phyloP scores from a whole-genome alignment of 2,113 vertebrate genomes.

The Corvus moneduloides region DNA sequence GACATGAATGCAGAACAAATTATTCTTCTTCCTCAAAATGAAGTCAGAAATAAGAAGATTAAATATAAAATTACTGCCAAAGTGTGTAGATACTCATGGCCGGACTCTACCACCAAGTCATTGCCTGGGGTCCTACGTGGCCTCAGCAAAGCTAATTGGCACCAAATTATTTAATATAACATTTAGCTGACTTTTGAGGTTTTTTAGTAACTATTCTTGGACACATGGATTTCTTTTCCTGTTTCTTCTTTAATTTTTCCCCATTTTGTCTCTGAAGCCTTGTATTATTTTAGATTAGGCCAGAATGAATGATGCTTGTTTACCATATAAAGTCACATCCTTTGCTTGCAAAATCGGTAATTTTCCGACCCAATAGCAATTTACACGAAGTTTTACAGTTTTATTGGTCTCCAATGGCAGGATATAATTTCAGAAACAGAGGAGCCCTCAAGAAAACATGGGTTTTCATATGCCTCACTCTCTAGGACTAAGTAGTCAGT shows the following conservation, averaged over 20 bases:
- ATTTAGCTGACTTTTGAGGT: not conserved
- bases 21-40: not conserved
- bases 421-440: constrained; percentile 49
- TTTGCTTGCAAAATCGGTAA: constrained; percentile 11
- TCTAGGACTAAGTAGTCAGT: not conserved
- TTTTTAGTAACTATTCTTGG: not conserved
- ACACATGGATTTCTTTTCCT: not conserved
- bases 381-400: constrained; percentile 22
- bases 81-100: fast-evolving
- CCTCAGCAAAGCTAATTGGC: not conserved
- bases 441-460: not conserved
- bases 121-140: not conserved
- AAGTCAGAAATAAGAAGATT: not conserved
- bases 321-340: constrained; percentile 4
- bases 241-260: not conserved
- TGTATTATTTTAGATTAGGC: not conserved
- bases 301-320: constrained; percentile 10
- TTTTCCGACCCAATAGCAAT: constrained; percentile 31
- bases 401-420: constrained; percentile 47
- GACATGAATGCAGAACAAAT: not conserved
- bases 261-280: not conserved
- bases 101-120: not conserved
- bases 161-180: not conserved
- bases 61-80: not conserved
- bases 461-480: not conserved